phyloP scores from a whole-genome alignment of 1,140 invertebrate species.

The Nasonia longicornis region DNA sequence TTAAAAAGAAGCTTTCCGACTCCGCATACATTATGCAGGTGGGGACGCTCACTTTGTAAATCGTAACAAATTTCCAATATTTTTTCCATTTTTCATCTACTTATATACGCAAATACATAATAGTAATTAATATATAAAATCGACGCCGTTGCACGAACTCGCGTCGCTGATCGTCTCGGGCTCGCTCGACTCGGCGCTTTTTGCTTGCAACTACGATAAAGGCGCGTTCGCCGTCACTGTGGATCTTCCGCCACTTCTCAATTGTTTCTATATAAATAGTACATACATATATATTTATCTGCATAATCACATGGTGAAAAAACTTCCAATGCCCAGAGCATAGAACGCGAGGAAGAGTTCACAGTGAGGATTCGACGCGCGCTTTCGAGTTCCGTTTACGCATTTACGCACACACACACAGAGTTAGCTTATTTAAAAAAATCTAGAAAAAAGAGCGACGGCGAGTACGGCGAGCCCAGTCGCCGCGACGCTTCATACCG shows the following conservation, averaged over 20 bases:
- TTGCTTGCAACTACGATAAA: constrained; percentile 1
- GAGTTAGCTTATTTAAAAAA: not conserved
- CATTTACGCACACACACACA: no score
- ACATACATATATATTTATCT: constrained; percentile 15
- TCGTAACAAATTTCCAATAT: constrained; percentile 37
- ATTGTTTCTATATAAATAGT: constrained; percentile 25
- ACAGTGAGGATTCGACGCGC: constrained; percentile 7
- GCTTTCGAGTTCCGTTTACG: not conserved
- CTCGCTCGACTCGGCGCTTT: not conserved
- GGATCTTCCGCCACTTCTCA: not conserved
- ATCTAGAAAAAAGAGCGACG: not conserved
- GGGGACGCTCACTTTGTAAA: not conserved
- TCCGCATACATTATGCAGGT: not conserved
- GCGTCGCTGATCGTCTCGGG: not conserved
- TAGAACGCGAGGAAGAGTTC: constrained; percentile 1
- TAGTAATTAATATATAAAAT: constrained; percentile 28
- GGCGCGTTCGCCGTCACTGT: not conserved
- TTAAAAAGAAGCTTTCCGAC: not conserved
- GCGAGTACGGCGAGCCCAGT: not conserved
- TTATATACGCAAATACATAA: constrained; percentile 33
- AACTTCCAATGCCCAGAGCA: constrained; percentile 20
- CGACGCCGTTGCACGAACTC: constrained; percentile 11
- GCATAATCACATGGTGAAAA: constrained; percentile 17
- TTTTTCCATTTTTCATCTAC: constrained; percentile 17
- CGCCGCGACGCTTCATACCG: not conserved